phyloP scores from a whole-genome alignment of 2,888 invertebrate genomes.

The Hetaerina titia region DNA sequence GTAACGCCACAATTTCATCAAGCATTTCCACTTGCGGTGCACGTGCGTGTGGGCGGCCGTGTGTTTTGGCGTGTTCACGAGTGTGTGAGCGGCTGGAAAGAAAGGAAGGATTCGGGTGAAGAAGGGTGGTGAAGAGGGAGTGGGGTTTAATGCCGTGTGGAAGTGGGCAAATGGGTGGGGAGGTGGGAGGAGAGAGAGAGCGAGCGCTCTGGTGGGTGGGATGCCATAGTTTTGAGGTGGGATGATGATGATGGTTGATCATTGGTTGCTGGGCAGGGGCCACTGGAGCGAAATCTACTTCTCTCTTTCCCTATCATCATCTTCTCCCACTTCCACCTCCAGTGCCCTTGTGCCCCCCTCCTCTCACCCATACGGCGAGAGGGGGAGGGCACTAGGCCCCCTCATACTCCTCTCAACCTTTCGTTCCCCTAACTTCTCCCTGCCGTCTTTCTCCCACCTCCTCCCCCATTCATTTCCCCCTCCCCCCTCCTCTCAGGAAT shows the following conservation, averaged over 20 bases:
- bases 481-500: background rate
- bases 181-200: background rate
- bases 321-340: background rate
- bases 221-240: background rate
- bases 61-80: background rate
- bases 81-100: background rate
- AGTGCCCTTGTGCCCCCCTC: background rate
- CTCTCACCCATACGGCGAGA: background rate
- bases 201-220: background rate
- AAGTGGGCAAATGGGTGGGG: background rate
- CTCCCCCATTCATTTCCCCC: background rate
- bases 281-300: conserved; percentile 28
- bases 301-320: conserved; percentile 27
- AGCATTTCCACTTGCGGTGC: background rate
- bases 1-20: background rate
- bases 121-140: background rate
- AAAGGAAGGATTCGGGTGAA: background rate
- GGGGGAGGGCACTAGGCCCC: too few relatives aligned
- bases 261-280: conserved; percentile 30
- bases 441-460: background rate
- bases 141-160: background rate
- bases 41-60: background rate
- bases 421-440: too few relatives aligned
- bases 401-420: too few relatives aligned
- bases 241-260: conserved; percentile 43